These are phyloP conservation scores for Crotalus viridis DNA, from an alignment of 2,113 vertebrate species.

Conservation along the genomic window DNA sequence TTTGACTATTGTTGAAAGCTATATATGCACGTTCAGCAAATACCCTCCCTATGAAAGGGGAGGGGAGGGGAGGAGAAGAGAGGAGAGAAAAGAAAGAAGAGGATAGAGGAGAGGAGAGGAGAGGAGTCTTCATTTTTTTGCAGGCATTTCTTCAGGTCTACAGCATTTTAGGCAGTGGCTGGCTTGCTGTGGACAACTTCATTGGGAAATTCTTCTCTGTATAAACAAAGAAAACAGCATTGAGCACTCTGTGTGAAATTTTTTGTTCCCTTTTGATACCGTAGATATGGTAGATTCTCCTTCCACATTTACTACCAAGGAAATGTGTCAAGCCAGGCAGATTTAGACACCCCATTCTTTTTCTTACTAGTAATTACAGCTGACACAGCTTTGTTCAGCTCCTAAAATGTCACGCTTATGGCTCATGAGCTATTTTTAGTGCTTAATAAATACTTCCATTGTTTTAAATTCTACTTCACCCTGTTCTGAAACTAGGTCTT, in stretches of 20 bases:
- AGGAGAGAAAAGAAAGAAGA: background rate
- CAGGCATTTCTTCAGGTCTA: background rate
- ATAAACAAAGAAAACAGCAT: background rate
- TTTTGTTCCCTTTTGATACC: background rate
- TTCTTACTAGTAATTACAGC: background rate
- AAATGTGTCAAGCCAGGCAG: background rate
- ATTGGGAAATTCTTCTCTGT: background rate
- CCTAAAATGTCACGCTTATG: background rate
- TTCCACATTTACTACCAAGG: background rate
- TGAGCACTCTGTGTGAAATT: background rate
- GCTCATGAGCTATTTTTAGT: background rate
- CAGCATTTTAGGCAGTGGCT: background rate
- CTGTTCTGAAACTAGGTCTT: background rate
- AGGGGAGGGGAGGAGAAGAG: background rate
- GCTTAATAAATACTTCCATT: background rate
- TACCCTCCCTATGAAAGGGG: background rate
- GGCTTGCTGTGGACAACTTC: background rate
- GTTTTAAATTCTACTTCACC: background rate
- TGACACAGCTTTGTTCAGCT: background rate
- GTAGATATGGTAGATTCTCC: background rate
- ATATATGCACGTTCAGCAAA: background rate
- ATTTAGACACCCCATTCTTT: background rate
- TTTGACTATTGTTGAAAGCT: background rate
- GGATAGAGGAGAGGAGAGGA: no score
- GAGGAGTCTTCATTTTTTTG: background rate